Percentiles rank a stretch among this genome's conserved stretches.
These are phyloP conservation scores for Gopherus flavomarginatus DNA, from an alignment of 2,113 vertebrate genomes.

Conservation along the genomic window DNA sequence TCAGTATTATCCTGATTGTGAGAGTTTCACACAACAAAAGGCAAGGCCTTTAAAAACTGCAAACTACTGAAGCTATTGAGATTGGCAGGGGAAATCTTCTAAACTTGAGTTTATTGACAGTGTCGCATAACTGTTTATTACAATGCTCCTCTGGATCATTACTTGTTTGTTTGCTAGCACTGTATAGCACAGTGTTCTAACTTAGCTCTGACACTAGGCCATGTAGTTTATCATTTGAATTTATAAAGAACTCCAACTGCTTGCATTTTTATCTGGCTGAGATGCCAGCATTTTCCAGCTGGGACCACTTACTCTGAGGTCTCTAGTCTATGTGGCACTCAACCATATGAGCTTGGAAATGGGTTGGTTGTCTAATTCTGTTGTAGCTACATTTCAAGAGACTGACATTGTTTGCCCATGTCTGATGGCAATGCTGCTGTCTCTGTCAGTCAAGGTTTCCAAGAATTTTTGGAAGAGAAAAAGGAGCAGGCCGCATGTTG, in stretches of 20 bases:
- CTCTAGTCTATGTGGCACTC: neutral
- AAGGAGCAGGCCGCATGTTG: neutral
- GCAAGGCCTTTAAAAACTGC: neutral
- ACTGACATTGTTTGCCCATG: neutral
- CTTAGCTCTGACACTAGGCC: too few species aligned
- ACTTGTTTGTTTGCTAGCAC: neutral
- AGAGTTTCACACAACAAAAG: neutral
- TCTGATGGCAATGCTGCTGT: neutral
- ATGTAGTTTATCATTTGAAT: neutral
- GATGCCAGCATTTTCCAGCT: too few species aligned
- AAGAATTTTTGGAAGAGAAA: accelerated
- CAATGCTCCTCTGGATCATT: neutral
- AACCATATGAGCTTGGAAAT: neutral
- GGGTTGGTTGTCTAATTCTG: neutral
- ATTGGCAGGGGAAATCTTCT: neutral
- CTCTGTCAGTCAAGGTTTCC: neutral
- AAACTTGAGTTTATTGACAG: neutral
- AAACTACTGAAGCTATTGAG: neutral
- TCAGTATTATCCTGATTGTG: neutral
- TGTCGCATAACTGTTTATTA: neutral
- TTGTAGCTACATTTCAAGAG: neutral
- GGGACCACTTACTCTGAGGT: neutral
- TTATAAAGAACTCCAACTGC: neutral
- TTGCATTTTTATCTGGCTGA: neutral
- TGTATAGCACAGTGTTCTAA: neutral